Evolutionary conservation across 2,888 invertebrate genomes (phyloP).

Genomic region (Linyphia triangularis): DNA sequence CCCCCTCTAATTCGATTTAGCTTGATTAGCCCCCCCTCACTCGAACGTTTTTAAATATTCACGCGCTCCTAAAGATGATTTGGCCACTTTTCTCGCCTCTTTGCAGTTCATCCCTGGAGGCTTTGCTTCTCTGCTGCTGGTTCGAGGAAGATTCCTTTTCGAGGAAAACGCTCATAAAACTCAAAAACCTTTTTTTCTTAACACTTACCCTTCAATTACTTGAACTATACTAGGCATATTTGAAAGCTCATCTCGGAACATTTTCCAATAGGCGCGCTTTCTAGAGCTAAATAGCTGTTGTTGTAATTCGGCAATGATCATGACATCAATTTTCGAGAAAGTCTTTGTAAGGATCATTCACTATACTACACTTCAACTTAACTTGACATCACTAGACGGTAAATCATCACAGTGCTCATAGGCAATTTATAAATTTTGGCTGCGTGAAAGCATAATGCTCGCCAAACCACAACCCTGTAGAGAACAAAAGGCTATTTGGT

Average conservation of each 20-base stretch:
- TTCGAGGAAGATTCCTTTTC: conserved; percentile 50
- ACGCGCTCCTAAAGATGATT: conserved; percentile 52
- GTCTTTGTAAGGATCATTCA: too few species aligned
- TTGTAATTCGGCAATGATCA: too few species aligned
- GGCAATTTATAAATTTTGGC: too few species aligned
- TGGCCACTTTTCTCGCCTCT: conserved; percentile 71
- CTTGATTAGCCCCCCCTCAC: conserved; percentile 52
- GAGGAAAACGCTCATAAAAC: not conserved
- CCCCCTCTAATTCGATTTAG: conserved; percentile 70
- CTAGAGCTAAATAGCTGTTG: too few species aligned
- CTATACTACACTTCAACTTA: too few species aligned
- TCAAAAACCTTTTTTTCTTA: not conserved
- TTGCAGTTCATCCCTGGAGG: conserved; percentile 3
- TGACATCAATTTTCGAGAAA: too few species aligned
- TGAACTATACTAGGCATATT: not conserved
- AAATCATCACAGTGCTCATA: too few species aligned
- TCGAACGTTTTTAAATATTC: conserved; percentile 73
- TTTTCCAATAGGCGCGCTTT: not conserved
- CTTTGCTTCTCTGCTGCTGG: conserved; percentile 26
- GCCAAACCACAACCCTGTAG: too few species aligned
- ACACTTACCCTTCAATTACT: not conserved
- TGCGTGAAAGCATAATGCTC: too few species aligned
- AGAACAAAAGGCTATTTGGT: too few species aligned
- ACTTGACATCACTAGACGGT: too few species aligned
- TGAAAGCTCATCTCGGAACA: not conserved